phyloP scores from a whole-genome alignment of 2,113 vertebrate genomes.

The Phoxinus phoxinus region DNA sequence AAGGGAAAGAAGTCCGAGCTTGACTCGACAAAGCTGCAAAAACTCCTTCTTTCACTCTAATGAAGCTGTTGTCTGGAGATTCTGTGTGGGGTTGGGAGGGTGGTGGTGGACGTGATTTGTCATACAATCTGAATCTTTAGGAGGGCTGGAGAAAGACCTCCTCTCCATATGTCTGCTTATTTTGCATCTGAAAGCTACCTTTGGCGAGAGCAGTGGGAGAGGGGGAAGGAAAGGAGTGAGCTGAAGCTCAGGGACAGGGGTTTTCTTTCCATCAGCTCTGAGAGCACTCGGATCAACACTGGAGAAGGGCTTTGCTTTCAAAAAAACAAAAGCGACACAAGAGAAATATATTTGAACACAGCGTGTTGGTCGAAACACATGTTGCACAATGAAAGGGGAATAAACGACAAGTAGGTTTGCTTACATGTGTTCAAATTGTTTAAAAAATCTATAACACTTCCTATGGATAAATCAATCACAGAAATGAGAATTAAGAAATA shows the following conservation, averaged over 20 bases:
- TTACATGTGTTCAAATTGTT: background rate
- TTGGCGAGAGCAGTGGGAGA: constrained; percentile 56
- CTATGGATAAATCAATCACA: background rate
- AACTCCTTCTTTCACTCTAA: constrained; percentile 79
- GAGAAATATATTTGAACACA: background rate
- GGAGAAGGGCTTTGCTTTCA: constrained; percentile 30
- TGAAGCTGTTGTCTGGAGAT: constrained; percentile 79
- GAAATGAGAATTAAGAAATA: too few relatives aligned
- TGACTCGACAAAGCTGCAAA: constrained; percentile 79
- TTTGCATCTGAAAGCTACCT: constrained; percentile 81
- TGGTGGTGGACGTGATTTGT: constrained; percentile 79
- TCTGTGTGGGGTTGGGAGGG: constrained; percentile 57
- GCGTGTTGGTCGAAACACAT: constrained; percentile 1
- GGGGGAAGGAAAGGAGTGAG: constrained; percentile 53
- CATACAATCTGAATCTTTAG: constrained; percentile 84
- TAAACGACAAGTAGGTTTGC: background rate
- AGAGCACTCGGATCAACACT: constrained; percentile 45
- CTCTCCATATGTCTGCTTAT: constrained; percentile 82
- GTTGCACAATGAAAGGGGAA: background rate
- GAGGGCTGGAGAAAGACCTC: constrained; percentile 77
- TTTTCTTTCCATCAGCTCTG: constrained; percentile 37
- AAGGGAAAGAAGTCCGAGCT: constrained; percentile 72
- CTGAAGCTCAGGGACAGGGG: constrained; percentile 53
- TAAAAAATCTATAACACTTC: background rate
- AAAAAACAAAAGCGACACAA: background rate